phyloP scores from a whole-genome alignment of 2,113 vertebrate species.

The Channa maculata region DNA sequence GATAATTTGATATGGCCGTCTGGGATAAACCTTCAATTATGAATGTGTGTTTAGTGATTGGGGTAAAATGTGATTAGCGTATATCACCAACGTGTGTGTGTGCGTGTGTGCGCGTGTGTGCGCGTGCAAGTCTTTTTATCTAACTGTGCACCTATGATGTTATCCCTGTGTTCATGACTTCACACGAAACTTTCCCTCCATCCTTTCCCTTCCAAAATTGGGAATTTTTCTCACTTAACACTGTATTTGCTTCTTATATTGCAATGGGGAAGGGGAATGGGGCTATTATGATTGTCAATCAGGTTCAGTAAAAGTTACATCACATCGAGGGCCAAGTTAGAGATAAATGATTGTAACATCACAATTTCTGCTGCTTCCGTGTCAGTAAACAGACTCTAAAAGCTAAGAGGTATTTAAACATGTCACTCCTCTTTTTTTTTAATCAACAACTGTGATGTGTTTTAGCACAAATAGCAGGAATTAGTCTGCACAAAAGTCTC shows the following conservation, averaged over 20 bases:
- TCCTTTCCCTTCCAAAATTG: constrained; percentile 14
- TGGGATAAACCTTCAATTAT: constrained; percentile 73
- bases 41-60: constrained; percentile 70
- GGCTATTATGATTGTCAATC: constrained; percentile 22
- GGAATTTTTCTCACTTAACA: not conserved
- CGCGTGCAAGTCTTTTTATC: constrained; percentile 34
- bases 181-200: constrained; percentile 5
- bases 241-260: constrained; percentile 25
- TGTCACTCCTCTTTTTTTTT: not conserved
- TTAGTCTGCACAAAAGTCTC: constrained; percentile 6
- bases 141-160: constrained; percentile 22
- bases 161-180: constrained; percentile 15
- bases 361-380: constrained; percentile 13
- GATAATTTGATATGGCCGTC: constrained; percentile 66
- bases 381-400: not conserved
- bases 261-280: not conserved
- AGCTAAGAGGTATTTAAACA: not conserved
- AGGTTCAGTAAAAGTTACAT: constrained; percentile 23
- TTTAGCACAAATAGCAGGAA: constrained; percentile 12
- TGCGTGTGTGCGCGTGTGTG: constrained; percentile 21
- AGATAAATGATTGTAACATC: constrained; percentile 17
- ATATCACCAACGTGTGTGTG: constrained; percentile 27
- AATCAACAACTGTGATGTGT: constrained; percentile 1
- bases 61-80: constrained; percentile 63
- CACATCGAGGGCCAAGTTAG: not conserved